phyloP scores from a whole-genome alignment of 2,888 invertebrate species.

The Chrysomela aeneicollis region DNA sequence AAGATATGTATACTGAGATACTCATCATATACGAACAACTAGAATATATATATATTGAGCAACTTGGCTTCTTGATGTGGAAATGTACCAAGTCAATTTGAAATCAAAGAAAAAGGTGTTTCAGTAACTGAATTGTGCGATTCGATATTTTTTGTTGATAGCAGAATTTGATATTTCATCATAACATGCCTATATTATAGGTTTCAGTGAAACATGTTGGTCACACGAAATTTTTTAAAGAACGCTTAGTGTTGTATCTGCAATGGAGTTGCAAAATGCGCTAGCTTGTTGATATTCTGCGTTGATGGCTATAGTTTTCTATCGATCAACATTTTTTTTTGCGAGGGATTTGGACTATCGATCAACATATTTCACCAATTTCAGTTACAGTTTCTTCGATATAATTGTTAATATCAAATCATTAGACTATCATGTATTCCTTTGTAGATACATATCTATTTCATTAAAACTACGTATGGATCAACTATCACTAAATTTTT shows the following conservation, averaged over 20 bases:
- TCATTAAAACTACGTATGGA: constrained; percentile 60
- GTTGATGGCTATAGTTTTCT: no score
- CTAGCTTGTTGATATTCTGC: no score
- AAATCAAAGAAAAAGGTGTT: constrained; percentile 33
- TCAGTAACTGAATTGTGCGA: constrained; percentile 49
- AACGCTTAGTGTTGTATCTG: no score
- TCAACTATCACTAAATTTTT: constrained; percentile 60
- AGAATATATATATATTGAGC: constrained; percentile 48
- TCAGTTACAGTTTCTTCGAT: constrained; percentile 50
- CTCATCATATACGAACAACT: constrained; percentile 41
- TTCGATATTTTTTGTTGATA: constrained; percentile 48
- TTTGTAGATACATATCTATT: constrained; percentile 58
- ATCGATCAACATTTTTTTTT: no score
- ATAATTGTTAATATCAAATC: constrained; percentile 54
- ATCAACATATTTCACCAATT: constrained; percentile 51
- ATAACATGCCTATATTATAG: constrained; percentile 45
- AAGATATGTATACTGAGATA: constrained; percentile 31
- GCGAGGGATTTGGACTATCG: not conserved
- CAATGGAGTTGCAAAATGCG: no score
- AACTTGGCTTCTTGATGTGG: constrained; percentile 45
- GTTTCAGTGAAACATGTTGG: constrained; percentile 49
- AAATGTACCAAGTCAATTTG: constrained; percentile 43
- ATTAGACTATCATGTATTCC: constrained; percentile 58
- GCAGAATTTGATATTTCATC: constrained; percentile 48
- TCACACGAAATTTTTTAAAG: no score